Evolutionary conservation across 2,888 invertebrate genomes (phyloP).

Genomic region (Drosophila testacea): DNA sequence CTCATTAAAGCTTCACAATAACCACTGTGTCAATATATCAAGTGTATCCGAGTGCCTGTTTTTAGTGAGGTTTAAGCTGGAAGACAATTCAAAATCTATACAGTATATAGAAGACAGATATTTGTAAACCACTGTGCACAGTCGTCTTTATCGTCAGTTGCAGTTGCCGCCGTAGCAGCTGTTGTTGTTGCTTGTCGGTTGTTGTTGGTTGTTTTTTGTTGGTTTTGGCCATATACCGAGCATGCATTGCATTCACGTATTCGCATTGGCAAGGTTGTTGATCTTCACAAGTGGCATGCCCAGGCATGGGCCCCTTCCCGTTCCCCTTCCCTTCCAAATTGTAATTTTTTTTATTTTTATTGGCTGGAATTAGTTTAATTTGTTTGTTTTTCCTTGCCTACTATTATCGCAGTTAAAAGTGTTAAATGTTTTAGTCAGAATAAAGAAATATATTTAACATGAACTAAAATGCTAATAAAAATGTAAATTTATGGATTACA

Average conservation of each 20-base stretch:
- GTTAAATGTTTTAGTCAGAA: constrained; percentile 40
- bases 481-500: background rate
- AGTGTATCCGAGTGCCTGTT: too few species aligned
- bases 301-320: constrained; percentile 26
- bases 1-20: too few species aligned
- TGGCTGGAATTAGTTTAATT: constrained; percentile 28
- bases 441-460: constrained; percentile 16
- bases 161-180: constrained; percentile 25
- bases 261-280: constrained; percentile 77
- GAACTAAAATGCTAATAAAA: constrained; percentile 33
- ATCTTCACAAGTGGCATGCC: constrained; percentile 69
- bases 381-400: constrained; percentile 28
- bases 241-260: constrained; percentile 67
- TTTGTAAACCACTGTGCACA: constrained; percentile 36
- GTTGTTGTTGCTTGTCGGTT: constrained; percentile 14
- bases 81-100: too few species aligned
- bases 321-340: background rate
- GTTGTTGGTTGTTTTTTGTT: constrained; percentile 35
- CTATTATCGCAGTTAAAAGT: constrained; percentile 50
- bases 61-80: too few species aligned
- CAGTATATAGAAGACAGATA: background rate
- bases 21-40: too few species aligned
- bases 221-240: constrained; percentile 64
- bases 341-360: background rate
- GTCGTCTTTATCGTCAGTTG: constrained; percentile 24